Conservation (phyloP, 2,888 invertebrate species). For the Protophormia terraenovae region DNA sequence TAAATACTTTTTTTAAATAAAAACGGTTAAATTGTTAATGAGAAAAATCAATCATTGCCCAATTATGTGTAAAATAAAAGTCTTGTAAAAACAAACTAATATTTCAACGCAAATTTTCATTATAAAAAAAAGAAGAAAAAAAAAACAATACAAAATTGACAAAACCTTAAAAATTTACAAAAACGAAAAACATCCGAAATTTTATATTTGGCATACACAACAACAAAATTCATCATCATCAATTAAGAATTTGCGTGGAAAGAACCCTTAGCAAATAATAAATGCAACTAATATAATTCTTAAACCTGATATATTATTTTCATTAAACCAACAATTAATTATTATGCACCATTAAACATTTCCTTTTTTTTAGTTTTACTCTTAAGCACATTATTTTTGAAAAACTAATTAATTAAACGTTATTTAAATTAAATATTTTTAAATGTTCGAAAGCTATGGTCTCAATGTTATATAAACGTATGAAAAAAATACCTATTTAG, state of each 20-base stretch:
- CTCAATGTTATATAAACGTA: constrained; percentile 45
- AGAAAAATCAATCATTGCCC: constrained; percentile 54
- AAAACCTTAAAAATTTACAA: background rate
- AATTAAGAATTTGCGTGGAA: constrained; percentile 46
- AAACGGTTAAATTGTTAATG: background rate
- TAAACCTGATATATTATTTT: background rate
- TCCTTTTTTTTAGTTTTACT: background rate
- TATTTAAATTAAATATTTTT: background rate
- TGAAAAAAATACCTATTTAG: background rate
- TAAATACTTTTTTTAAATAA: background rate
- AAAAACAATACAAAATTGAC: background rate
- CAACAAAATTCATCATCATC: background rate
- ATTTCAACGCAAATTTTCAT: constrained; percentile 30
- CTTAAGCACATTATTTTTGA: constrained; percentile 26
- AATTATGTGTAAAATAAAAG: background rate
- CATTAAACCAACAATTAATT: background rate
- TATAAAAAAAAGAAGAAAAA: too few relatives aligned
- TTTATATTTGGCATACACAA: background rate
- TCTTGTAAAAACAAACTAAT: background rate
- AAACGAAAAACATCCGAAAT: background rate
- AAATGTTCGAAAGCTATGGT: constrained; percentile 60
- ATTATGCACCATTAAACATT: constrained; percentile 6
- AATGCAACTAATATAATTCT: background rate
- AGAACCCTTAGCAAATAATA: background rate
- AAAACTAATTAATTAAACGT: background rate